A percentile compares a stretch with the other conserved stretches of the same genome.
Conservation (phyloP, 2,113 vertebrate species). For the Austrofundulus limnaeus region DNA sequence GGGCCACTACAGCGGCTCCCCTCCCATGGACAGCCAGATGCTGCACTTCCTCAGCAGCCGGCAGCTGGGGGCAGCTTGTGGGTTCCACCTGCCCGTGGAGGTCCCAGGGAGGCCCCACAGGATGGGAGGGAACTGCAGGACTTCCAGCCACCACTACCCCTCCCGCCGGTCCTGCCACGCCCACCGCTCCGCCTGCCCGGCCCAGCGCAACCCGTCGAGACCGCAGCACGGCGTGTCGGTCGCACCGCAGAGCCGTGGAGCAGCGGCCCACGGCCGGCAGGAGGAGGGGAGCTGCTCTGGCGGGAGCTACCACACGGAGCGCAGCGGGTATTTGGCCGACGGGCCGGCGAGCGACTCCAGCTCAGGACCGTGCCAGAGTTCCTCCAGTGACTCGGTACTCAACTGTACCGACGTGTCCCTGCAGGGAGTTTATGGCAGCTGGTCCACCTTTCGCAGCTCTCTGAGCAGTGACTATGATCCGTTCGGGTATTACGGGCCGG, state of each 20-base stretch:
- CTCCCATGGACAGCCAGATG: conserved; percentile 78
- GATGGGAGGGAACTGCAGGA: conserved; percentile 63
- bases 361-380: conserved; percentile 93
- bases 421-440: conserved; percentile 94
- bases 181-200: conserved; percentile 74
- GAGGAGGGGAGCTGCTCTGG: conserved; percentile 89
- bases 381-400: conserved; percentile 94
- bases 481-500: conserved; percentile 85
- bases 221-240: conserved; percentile 70
- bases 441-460: conserved; percentile 95
- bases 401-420: conserved; percentile 95
- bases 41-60: conserved; percentile 83
- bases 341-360: conserved; percentile 96
- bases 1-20: conserved; percentile 81
- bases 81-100: conserved; percentile 72
- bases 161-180: conserved; percentile 76
- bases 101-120: conserved; percentile 72
- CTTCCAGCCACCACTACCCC: conserved; percentile 62
- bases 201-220: conserved; percentile 66
- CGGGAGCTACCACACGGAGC: conserved; percentile 90
- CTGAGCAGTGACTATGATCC: conserved; percentile 96
- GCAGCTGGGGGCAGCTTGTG: conserved; percentile 65
- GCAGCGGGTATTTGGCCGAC: conserved; percentile 93
- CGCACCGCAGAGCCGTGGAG: conserved; percentile 37
- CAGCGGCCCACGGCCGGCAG: conserved; percentile 71